These are phyloP conservation scores for Hoplostethus mediterraneus DNA, from an alignment of 2,797 vertebrate genomes.

Conservation along the genomic window DNA sequence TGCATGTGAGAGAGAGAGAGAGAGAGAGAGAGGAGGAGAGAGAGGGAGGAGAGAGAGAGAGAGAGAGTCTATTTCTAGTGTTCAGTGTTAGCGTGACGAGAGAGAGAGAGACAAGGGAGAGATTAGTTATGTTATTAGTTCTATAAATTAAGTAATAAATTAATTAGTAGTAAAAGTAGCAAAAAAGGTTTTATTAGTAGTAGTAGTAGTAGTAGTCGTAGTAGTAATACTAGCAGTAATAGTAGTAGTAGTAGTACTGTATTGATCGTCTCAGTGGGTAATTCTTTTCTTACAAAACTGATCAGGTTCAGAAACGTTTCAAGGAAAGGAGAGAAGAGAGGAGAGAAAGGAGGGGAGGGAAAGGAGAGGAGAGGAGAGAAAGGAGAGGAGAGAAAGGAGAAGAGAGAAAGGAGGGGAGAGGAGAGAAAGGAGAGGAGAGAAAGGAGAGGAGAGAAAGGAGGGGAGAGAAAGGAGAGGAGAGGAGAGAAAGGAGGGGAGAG, in stretches of 20 bases:
- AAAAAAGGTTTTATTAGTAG: no score
- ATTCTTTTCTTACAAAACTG: neutral
- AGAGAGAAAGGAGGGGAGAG: constrained; percentile 10
- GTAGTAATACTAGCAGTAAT: neutral
- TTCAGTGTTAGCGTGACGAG: no score
- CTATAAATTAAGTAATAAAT: no score
- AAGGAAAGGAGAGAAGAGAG: neutral
- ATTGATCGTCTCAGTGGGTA: constrained; percentile 28
- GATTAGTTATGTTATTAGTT: no score
- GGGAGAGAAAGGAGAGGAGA: constrained; percentile 8
- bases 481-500: constrained; percentile 11
- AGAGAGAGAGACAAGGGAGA: neutral
- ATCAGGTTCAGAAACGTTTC: neutral
- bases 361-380: constrained; percentile 12
- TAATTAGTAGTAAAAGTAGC: no score
- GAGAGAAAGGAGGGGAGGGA: constrained; percentile 12
- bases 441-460: constrained; percentile 4
- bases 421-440: constrained; percentile 7
- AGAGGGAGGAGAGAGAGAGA: neutral
- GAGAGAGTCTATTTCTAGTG: no score
- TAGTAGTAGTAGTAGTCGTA: no score
- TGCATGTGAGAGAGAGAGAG: constrained; percentile 24
- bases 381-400: constrained; percentile 7
- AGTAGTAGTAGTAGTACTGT: neutral
- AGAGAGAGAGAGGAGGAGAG: constrained; percentile 1